These are phyloP conservation scores for Dicrostonyx torquatus DNA, from an alignment of 2,797 vertebrate genomes.

Conservation along the genomic window DNA sequence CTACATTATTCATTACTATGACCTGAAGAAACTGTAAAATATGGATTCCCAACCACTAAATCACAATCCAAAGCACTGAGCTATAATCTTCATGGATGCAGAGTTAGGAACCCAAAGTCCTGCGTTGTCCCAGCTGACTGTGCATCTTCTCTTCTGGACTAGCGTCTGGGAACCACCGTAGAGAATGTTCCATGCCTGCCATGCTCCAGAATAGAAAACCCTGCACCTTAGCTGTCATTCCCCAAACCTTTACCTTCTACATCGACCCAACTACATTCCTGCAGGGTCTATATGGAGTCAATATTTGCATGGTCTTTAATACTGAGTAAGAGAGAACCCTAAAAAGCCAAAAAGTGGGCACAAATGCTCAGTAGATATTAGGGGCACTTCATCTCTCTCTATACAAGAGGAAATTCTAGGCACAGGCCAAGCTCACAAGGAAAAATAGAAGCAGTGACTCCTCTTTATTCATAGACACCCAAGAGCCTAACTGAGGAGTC, in stretches of 20 bases:
- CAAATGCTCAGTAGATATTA: background rate
- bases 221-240: too few species aligned
- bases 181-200: background rate
- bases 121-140: background rate
- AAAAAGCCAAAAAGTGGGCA: background rate
- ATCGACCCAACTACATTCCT: background rate
- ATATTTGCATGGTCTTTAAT: background rate
- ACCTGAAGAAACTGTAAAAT: background rate
- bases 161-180: background rate
- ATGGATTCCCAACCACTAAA: background rate
- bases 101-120: background rate
- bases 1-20: background rate
- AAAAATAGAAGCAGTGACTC: background rate
- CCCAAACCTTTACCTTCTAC: background rate
- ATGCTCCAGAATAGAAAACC: background rate
- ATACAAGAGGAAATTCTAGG: background rate
- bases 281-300: background rate
- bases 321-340: background rate
- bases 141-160: background rate
- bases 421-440: background rate
- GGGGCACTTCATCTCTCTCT: background rate
- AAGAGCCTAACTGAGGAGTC: background rate
- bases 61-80: background rate
- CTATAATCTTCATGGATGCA: background rate
- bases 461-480: background rate